phyloP scores from a whole-genome alignment of 2,797 vertebrate genomes.

The Diceros bicornis region DNA sequence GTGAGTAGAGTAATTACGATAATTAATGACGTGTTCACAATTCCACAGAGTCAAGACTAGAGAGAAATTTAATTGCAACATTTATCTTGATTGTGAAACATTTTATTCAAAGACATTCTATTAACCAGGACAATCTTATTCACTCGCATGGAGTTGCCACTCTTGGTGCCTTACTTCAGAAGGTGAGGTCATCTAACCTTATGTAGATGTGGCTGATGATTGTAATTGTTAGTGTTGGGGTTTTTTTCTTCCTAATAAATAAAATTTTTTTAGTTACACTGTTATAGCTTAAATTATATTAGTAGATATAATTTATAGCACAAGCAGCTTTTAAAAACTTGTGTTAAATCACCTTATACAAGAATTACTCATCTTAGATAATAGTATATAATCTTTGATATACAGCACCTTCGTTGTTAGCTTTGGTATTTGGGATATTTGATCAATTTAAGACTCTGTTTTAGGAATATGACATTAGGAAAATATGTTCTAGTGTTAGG shows the following conservation, averaged over 20 bases:
- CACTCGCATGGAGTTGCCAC: conserved; percentile 94
- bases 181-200: conserved; percentile 89
- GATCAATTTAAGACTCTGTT: background rate
- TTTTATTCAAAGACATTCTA: conserved; percentile 96
- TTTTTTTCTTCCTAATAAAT: conserved; percentile 58
- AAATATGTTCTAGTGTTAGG: conserved; percentile 16
- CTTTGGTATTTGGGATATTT: conserved; percentile 51
- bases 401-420: background rate
- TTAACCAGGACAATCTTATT: conserved; percentile 97
- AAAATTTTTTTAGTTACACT: conserved; percentile 2
- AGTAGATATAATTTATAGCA: conserved; percentile 40
- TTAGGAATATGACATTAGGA: conserved; percentile 24
- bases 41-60: conserved; percentile 95
- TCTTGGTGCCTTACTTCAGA: conserved; percentile 95
- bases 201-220: background rate
- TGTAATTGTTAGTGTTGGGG: conserved; percentile 26
- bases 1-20: conserved; percentile 33
- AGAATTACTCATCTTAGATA: conserved; percentile 44
- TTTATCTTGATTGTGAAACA: conserved; percentile 97
- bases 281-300: conserved; percentile 36
- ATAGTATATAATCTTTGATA: background rate
- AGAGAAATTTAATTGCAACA: conserved; percentile 96
- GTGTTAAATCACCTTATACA: background rate
- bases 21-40: conserved; percentile 57
- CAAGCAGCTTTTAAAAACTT: conserved; percentile 23